Evolutionary conservation across 37 sponge, comb jelly and placozoan genomes (phyloP).

Genomic region (Halisarca cf. caerulea): DNA sequence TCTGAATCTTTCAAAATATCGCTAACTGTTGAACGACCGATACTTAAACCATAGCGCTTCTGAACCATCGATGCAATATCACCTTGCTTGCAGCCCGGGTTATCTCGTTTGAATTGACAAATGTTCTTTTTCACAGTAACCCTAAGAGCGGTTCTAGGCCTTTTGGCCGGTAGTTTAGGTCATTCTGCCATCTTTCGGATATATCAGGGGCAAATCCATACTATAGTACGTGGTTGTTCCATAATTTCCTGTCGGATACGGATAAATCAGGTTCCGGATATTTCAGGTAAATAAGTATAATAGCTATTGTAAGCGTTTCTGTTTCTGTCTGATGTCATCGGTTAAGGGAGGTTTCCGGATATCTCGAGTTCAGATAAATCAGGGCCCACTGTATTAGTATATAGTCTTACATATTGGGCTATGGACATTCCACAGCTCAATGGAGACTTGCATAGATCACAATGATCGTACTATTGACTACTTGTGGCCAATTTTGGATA

Average conservation of each 20-base stretch:
- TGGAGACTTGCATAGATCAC: no score
- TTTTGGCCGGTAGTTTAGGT: neutral
- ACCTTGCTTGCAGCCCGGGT: neutral
- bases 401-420: no score
- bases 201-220: neutral
- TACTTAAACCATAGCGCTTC: neutral
- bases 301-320: neutral
- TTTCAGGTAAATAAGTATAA: neutral
- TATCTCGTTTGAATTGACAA: neutral
- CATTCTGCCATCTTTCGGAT: neutral
- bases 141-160: neutral
- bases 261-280: neutral
- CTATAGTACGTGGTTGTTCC: neutral
- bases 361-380: neutral
- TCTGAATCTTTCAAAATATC: neutral
- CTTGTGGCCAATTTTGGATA: no score
- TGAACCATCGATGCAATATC: neutral
- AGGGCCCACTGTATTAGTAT: constrained; percentile 19
- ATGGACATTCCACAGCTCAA: no score
- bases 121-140: constrained; percentile 14
- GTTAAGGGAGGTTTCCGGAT: neutral
- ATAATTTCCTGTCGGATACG: neutral
- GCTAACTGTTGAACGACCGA: neutral
- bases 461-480: no score
- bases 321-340: neutral